Evolutionary conservation across 1,140 invertebrate species (phyloP).

Genomic region (honey bee (Apis mellifera)): DNA sequence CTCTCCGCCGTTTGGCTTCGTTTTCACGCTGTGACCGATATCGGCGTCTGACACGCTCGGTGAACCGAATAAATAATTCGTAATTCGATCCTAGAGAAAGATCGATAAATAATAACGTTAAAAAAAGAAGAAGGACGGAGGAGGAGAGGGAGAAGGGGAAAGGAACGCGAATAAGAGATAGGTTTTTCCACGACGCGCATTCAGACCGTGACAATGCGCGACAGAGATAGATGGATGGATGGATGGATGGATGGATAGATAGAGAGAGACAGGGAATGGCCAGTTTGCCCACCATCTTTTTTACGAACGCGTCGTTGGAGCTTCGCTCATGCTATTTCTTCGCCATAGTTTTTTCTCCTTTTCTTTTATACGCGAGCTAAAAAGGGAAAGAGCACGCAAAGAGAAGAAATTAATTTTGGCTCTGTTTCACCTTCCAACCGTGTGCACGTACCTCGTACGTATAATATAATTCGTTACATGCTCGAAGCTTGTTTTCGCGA

Average conservation of each 20-base stretch:
- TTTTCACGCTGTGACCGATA: slow-evolving; percentile 51
- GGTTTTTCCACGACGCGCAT: not conserved
- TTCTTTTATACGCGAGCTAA: not conserved
- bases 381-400: not conserved
- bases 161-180: not conserved
- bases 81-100: slow-evolving; percentile 58
- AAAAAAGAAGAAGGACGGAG: not conserved
- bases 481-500: no score
- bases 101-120: slow-evolving; percentile 21
- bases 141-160: not conserved
- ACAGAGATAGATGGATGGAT: not conserved
- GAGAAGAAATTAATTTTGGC: not conserved
- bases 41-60: slow-evolving; percentile 59
- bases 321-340: slow-evolving; percentile 28
- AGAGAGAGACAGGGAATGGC: no score
- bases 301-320: slow-evolving; percentile 41
- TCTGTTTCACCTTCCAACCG: no score
- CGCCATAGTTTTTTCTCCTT: not conserved
- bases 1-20: slow-evolving; percentile 8
- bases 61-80: slow-evolving; percentile 62
- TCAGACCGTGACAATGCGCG: not conserved
- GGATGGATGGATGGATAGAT: no score
- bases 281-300: not conserved
- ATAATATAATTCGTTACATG: no score
- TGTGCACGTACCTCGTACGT: no score